Percentiles rank a stretch among this genome's conserved stretches.
Evolutionary conservation across 2,113 vertebrate genomes (phyloP).

Genomic region (Melanostigma gelatinosum): DNA sequence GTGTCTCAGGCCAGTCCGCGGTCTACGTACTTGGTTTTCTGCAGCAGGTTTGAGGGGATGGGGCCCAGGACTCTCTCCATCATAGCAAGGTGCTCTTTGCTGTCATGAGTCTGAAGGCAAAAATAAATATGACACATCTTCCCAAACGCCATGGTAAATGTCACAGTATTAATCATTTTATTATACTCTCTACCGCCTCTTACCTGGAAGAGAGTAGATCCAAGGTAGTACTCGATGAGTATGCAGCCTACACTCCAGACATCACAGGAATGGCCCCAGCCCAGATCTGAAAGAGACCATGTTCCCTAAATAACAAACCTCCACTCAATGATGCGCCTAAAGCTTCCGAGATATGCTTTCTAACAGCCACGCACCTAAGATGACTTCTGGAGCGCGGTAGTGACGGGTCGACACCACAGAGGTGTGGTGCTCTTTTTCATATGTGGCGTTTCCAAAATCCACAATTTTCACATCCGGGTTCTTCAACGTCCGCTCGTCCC

Average conservation of each 20-base stretch:
- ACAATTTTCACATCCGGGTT: conserved; percentile 94
- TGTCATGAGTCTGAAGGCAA: conserved; percentile 91
- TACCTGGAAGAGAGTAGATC: conserved; percentile 96
- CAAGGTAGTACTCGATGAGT: conserved; percentile 95
- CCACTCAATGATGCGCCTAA: rapidly evolving
- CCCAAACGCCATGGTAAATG: background rate
- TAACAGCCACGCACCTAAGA: conserved; percentile 86
- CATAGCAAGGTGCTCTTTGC: conserved; percentile 98
- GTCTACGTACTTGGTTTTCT: conserved; percentile 90
- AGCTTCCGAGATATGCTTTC: background rate
- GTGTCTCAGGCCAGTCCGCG: background rate
- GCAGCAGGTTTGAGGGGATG: conserved; percentile 90
- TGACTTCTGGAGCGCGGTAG: conserved; percentile 96
- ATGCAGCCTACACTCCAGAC: conserved; percentile 98
- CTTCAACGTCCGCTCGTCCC: conserved; percentile 91
- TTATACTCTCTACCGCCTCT: background rate
- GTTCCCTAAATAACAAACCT: background rate
- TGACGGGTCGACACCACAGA: conserved; percentile 96
- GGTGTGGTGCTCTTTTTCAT: conserved; percentile 95
- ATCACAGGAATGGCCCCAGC: conserved; percentile 95
- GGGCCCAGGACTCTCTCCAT: conserved; percentile 96
- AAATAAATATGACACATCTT: background rate
- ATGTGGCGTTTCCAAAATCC: conserved; percentile 97
- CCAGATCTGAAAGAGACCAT: conserved; percentile 84
- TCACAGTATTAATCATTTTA: background rate